Base-by-base conservation (phyloP, 2,113 vertebrate species). In the Thunnus thynnus region DNA sequence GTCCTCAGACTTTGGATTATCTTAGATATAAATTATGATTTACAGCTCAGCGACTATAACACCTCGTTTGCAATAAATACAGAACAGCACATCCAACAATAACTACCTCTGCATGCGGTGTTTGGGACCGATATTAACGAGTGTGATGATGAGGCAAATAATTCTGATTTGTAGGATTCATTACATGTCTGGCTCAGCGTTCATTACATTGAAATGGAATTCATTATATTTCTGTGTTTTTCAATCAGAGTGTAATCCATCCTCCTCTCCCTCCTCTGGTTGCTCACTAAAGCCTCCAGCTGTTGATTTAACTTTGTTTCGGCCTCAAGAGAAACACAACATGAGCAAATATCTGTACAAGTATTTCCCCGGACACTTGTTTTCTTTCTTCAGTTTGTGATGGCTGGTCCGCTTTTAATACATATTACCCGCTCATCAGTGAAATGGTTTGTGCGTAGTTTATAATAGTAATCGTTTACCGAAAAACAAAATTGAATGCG, bases 111-210 rank as follows among this genome's bases (percentile, higher is more conserved):
- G 12, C n/a, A 10, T 54, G 76, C 47, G 8, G n/a, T 5, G 32
- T 56, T 12, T 10, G 58, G 52, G 30, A 51, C 44, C 41, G 48
- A 5, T 62, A 27, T 70, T 60, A 52, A 30, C 0, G 3, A 8
- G 12, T 44, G 58, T 16, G 14, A 52, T 20, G 62, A 57, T 66
- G 57, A 68, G 50, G 47, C 65, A 41, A 18, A 22, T 75, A 30
- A 30, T 25, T 32, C 73, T 81, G 85, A 87, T 89, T 87, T 85
- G 84, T 87, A 67, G 72, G 73, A 54, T 67, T 85, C 77, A 87
- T 83, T 82, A 66, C 20, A 55, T 8, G 30, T 63, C 55, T 12
- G 44, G 7, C 46, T 14, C 54, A n/a, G 18, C 14, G 25, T 72
- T 72, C 16, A 58, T 88, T 76, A 32, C 13, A 82, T 65, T 72